Base-by-base conservation (phyloP, 2,888 invertebrate genomes). In the Aleiodes alternator region DNA sequence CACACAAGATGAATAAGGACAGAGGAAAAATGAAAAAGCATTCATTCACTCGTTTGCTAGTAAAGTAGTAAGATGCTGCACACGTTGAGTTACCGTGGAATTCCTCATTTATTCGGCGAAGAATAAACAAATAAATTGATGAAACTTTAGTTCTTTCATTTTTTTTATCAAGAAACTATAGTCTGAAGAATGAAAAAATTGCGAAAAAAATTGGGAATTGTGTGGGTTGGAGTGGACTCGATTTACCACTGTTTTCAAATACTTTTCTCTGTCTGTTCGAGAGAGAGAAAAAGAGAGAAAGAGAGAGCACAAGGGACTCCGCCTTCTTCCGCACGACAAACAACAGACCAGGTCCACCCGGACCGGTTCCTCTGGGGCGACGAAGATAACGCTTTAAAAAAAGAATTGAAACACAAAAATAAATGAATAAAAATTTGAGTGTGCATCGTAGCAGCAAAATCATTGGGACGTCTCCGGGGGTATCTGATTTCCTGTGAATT, bases 361-460 rank as follows among this genome's bases (percentile, higher is more conserved):
- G 68, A 68, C 68, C 68, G 68, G 68, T 68, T 68, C 51, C 14
- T 31, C 31, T 51, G 51, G 14, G 5, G 23, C 68, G 53, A 53
- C 51, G 12, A 34, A 68, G 51, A 68, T 51, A 53, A 53, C 51
- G 16, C 16, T 3, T 31, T 4, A 14, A 51, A 5, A 23, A 68
- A n/a, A 48, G 29, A 38, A 51, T 12, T 53, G 16, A 14, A 14
- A 16, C 3, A 12, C 1, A 53, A 53, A 53, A 8, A 4, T 6
- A 34, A 34, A 16, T 8, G 6, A 0, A 53, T 8, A 4, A 34
- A 34, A 34, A 16, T 2, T 14, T 5, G 3, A 14, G 16, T 68
- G 51, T 31, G 68, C 50, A 53, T 43, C 9, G 11, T 43, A 64
- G 48, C 43, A 64, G 5, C 64, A 23, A 48, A 64, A 64, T 64